Evolutionary conservation across 1,140 invertebrate genomes (phyloP), one percentile per base, ranked within the genome.

Genomic region (Aradophagus sp.): DNA sequence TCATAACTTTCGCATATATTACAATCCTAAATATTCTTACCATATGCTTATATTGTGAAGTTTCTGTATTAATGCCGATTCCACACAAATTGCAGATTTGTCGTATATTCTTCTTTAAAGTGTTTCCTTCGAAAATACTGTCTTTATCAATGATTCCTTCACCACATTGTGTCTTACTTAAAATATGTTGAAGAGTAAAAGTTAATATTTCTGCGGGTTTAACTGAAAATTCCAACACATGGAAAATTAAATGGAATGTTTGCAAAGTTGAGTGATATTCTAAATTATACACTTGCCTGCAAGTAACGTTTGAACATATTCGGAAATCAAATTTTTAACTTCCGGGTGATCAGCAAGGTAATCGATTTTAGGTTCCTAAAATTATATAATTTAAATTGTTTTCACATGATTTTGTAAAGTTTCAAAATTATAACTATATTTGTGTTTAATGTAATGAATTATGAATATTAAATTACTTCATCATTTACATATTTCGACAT

Each of bases 121-220:
- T 17, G 0, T 39, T 38, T 32, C 26, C 47, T 4, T 59, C 45
- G 4, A 53, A 52, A 29, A 59, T 34, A 35, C 1, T 10, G 0
- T 47, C 41, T n/a, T 42, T 58, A 27, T 45, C 10, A 5, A 16
- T 8, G 1, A 17, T 11, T 23, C 35, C 10, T 31, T n/a, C 23
- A 17, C 6, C 36, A 17, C 14, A 10, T 17, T 84, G 84, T 0
- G 86, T 77, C 20, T 86, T 86, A 2, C 80, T 77, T 31, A 83
- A 79, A 74, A 90, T 90, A 75, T 89, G 89, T 48, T 89, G 86
- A 23, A 86, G 83, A 1, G 89, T 90, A 68, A 90, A 90, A 31
- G 87, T 82, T 35, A 89, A 55, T 10, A 89, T 85, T 27, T 90
- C 87, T 11, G 84, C 71, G 1, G 90, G 89, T 61, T 88, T 88